Conservation (phyloP, 2,888 invertebrate genomes). For the Xiphydria camelus region DNA sequence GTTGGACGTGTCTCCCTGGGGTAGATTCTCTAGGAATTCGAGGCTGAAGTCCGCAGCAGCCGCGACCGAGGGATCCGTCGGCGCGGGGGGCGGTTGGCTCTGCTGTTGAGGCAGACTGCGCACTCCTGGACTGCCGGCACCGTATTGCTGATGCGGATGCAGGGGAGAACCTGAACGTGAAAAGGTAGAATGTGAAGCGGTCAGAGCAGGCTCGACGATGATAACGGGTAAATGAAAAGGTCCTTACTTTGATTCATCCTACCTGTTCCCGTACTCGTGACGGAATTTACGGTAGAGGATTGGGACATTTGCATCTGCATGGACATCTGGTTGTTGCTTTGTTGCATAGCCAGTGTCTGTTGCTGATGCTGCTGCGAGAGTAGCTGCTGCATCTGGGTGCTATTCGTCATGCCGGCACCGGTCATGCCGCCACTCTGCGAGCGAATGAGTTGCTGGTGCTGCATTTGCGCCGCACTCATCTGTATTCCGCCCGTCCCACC, state of each 20-base stretch:
- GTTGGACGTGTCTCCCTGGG: constrained; percentile 73
- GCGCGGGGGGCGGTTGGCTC: constrained; percentile 39
- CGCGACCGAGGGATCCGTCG: constrained; percentile 44
- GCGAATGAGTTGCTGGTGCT: constrained; percentile 58
- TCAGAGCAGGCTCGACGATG: not conserved
- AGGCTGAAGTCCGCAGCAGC: constrained; percentile 71
- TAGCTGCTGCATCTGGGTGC: constrained; percentile 60
- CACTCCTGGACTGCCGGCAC: constrained; percentile 49
- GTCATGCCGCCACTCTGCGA: constrained; percentile 56
- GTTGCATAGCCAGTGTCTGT: constrained; percentile 59
- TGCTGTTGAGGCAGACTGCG: constrained; percentile 51
- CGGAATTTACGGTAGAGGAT: constrained; percentile 52
- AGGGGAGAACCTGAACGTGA: constrained; percentile 48
- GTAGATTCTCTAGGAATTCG: constrained; percentile 84
- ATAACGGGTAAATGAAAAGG: too few relatives aligned
- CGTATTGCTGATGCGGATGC: constrained; percentile 57
- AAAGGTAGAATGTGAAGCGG: not conserved
- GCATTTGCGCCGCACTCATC: constrained; percentile 60
- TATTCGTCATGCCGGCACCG: constrained; percentile 49
- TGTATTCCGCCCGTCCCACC: constrained; percentile 56
- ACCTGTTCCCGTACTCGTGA: constrained; percentile 55
- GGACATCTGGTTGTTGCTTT: constrained; percentile 61
- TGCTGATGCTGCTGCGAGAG: constrained; percentile 61
- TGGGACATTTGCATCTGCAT: constrained; percentile 60
- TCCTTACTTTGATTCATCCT: too few relatives aligned